Evolutionary conservation across 2,797 vertebrate genomes (phyloP).

Genomic region (Acanthurus lineatus): DNA sequence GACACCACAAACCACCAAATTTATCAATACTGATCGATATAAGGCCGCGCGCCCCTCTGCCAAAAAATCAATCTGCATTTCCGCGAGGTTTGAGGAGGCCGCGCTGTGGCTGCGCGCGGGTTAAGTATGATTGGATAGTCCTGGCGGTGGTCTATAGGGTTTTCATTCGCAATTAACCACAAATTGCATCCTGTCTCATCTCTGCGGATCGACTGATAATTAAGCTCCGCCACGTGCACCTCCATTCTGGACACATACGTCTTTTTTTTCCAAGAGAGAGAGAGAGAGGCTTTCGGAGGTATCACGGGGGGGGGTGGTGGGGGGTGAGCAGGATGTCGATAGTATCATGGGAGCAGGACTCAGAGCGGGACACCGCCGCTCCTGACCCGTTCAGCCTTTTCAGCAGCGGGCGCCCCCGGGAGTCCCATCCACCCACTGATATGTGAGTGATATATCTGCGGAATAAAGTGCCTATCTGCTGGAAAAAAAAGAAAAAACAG

Average conservation of each 20-base stretch:
- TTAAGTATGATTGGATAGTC: conserved; percentile 79
- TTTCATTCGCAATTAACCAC: conserved; percentile 85
- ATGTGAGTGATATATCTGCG: conserved; percentile 53
- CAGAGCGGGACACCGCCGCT: conserved; percentile 38
- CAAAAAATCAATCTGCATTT: conserved; percentile 81
- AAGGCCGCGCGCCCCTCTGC: conserved; percentile 50
- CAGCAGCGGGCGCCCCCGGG: conserved; percentile 44
- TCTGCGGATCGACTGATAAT: conserved; percentile 79
- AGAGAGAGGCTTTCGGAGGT: neutral
- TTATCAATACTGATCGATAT: conserved; percentile 76
- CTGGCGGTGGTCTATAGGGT: conserved; percentile 46
- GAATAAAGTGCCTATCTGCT: conserved; percentile 51
- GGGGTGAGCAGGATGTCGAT: conserved; percentile 62
- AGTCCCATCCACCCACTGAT: conserved; percentile 30
- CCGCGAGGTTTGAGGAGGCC: conserved; percentile 65
- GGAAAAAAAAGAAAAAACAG: conserved; percentile 49
- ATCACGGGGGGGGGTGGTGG: neutral
- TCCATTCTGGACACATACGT: conserved; percentile 42
- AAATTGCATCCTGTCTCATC: conserved; percentile 81
- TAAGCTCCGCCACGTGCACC: conserved; percentile 63
- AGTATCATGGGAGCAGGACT: conserved; percentile 50
- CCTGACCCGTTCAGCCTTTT: conserved; percentile 55
- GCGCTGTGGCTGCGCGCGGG: conserved; percentile 54
- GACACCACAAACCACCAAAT: conserved; percentile 57
- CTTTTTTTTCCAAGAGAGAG: neutral